Percentiles rank a stretch among this genome's conserved stretches.
These are phyloP conservation scores for Drosophila silvestris DNA, from an alignment of 2,888 invertebrate genomes.

Conservation along the genomic window DNA sequence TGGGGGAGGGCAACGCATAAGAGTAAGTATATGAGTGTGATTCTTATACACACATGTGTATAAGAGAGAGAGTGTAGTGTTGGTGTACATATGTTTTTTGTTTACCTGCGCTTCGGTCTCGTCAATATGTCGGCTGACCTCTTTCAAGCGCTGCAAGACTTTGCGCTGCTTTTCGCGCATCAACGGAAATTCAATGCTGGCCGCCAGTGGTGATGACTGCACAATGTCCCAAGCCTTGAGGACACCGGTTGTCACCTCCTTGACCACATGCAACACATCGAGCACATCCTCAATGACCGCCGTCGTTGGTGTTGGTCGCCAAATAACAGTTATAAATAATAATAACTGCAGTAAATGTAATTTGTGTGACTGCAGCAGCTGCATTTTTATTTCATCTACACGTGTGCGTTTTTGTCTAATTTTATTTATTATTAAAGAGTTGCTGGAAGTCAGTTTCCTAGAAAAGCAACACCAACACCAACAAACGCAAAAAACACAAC, in stretches of 20 bases:
- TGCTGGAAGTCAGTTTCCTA: conserved; percentile 15
- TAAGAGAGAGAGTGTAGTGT: background rate
- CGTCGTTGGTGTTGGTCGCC: conserved; percentile 69
- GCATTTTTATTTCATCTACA: conserved; percentile 25
- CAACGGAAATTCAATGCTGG: conserved; percentile 88
- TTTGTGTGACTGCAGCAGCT: conserved; percentile 28
- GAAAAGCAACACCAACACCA: conserved; percentile 10
- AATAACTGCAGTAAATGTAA: conserved; percentile 31
- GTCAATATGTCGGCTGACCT: conserved; percentile 84
- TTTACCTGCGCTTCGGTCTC: conserved; percentile 83
- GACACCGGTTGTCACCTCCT: conserved; percentile 88
- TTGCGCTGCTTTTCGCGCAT: conserved; percentile 88
- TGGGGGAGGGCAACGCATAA: background rate
- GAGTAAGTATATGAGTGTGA: background rate
- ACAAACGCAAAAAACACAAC: conserved; percentile 45
- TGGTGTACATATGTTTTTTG: background rate
- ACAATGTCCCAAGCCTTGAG: conserved; percentile 89
- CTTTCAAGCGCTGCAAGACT: conserved; percentile 86
- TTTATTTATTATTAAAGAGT: background rate
- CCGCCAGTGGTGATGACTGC: conserved; percentile 86
- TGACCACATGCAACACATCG: conserved; percentile 87
- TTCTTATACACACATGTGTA: background rate
- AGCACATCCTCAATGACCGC: conserved; percentile 87
- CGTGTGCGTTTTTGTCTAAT: background rate
- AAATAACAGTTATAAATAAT: conserved; percentile 24